These are phyloP conservation scores for Burhinus oedicnemus DNA, from an alignment of 2,113 vertebrate genomes.

Conservation along the genomic window DNA sequence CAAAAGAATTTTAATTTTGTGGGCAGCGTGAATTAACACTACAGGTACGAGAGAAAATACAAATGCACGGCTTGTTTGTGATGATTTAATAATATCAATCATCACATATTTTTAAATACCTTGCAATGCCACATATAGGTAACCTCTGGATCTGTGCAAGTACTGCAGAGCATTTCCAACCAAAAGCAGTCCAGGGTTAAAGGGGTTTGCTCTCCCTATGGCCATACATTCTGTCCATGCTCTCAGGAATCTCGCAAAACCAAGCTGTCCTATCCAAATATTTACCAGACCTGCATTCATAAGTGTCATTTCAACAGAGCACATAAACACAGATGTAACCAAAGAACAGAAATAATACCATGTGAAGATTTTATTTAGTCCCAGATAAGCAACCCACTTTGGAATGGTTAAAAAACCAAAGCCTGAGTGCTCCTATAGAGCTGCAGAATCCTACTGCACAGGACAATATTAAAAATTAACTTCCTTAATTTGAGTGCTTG, in stretches of 20 bases:
- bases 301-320: background rate
- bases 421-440: background rate
- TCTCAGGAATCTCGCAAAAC: background rate
- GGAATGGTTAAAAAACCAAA: background rate
- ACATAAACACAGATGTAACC: background rate
- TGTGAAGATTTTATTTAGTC: background rate
- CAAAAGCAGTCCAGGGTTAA: too few species aligned
- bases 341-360: background rate
- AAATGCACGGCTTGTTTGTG: background rate
- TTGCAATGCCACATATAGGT: background rate
- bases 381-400: background rate
- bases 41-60: background rate
- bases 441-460: background rate
- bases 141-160: background rate
- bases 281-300: background rate
- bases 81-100: background rate
- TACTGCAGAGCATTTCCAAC: background rate
- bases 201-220: background rate
- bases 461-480: background rate
- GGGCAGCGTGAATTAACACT: background rate
- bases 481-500: background rate
- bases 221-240: background rate
- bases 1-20: background rate
- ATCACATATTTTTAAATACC: background rate
- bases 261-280: background rate